A percentile compares a stretch with the other conserved stretches of the same genome.
phyloP scores from a whole-genome alignment of 2,888 invertebrate genomes.

The Pyrgus malvae region DNA sequence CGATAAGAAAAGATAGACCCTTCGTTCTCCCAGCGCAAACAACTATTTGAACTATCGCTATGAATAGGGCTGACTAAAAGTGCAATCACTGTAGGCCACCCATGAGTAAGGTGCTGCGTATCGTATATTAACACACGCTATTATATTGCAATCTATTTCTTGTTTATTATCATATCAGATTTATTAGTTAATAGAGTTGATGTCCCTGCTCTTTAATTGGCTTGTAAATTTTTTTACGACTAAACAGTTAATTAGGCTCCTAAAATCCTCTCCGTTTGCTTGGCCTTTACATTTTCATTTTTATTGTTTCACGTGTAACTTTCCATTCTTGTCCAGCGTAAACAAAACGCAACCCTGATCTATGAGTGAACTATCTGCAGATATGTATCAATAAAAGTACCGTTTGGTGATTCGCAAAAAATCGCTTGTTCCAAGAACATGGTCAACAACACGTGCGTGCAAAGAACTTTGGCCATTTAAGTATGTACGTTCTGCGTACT shows the following conservation, averaged over 20 bases:
- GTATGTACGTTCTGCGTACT: no score
- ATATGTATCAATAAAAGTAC: slow-evolving; percentile 22
- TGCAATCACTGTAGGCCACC: background rate
- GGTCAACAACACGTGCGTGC: background rate
- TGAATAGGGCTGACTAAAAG: slow-evolving; percentile 9
- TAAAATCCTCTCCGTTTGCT: no score
- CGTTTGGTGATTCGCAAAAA: slow-evolving; percentile 12
- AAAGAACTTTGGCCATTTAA: background rate
- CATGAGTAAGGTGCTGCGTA: no score
- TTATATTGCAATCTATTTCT: no score
- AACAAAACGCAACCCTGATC: slow-evolving; percentile 20
- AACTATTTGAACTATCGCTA: slow-evolving; percentile 25
- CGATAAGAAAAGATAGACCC: slow-evolving; percentile 30
- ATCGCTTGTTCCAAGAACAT: slow-evolving; percentile 6
- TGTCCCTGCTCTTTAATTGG: no score
- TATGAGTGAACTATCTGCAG: slow-evolving; percentile 18
- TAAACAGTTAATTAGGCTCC: no score
- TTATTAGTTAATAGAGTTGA: no score
- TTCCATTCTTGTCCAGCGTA: background rate
- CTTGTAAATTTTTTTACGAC: no score
- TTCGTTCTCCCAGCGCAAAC: slow-evolving; percentile 24
- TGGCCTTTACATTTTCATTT: background rate
- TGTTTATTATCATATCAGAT: no score
- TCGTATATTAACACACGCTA: no score
- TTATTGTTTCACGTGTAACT: slow-evolving; percentile 5